Base-by-base conservation (phyloP, 2,888 invertebrate species). In the Cacoxenus indagator region DNA sequence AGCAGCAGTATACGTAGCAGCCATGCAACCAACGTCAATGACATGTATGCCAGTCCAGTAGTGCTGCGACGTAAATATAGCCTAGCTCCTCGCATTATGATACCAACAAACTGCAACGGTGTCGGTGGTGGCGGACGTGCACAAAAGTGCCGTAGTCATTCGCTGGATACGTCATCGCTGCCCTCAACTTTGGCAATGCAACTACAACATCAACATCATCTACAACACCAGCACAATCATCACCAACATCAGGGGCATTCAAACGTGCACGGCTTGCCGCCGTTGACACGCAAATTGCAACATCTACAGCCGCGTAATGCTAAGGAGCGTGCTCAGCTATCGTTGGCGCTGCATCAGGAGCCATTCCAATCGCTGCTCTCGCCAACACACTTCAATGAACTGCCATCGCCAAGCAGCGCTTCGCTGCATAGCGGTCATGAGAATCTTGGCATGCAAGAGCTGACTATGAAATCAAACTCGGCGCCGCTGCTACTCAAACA, bases 351-450 rank as follows among this genome's bases (percentile, higher is more conserved):
- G 77, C 84, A 85, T 14, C 88, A 88, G 73, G 88, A 88, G 67
- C 85, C 87, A 57, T 88, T 88, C 76, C 88, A 87, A 73, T 84
- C 85, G 62, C 75, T 87, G 72, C 76, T 87, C 68, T 78, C 86
- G 64, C 84, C 87, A 55, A 78, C 86, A 69, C 61, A 88, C 70
- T 87, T 87, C 67, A 83, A 85, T 68, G 88, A 88, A 71, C 75
- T 88, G 71, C 88, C 88, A 17, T 88, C 88, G 51, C 88, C 88
- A 45, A 88, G 88, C 75, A 88, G 87, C 74, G 88, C 88, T 31
- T 88, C 88, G 1, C 71, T 88, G 75, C 87, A 88, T 78, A 88
- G 88, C 77, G 87, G 86, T 19, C 81, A 85, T 71, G 86, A 86
- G 65, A 86, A 85, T 70, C 76, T 86, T 27, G 84, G 84, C 76